Base-by-base conservation (phyloP, 1,140 invertebrate genomes). In the Drosophila nigrodunni region DNA sequence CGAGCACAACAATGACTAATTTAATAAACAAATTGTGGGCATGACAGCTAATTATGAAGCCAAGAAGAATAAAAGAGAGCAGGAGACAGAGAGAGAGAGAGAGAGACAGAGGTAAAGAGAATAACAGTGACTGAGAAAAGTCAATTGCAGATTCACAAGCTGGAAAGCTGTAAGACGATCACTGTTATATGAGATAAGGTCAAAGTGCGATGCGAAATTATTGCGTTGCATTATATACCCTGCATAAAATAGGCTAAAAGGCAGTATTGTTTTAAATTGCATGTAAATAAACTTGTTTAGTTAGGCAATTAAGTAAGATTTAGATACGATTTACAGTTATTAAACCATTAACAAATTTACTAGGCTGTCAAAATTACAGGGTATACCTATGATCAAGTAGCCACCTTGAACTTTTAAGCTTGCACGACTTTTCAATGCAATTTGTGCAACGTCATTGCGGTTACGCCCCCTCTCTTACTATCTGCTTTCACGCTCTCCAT, bases 381-480 rank as follows among this genome's bases (percentile, higher is more conserved):
- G 69, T 50, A 72, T 72, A 8, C 18, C 30, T 21, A 58, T 49
- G 50, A 50, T 50, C 30, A 66, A 37, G 2, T 39, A 44, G 44
- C 25, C 43, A 41, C 37, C 37, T 57, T 58, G 15, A 49, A 30
- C 7, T 49, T 52, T n/a, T 39, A 39, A 37, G 30, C 39, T 30
- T 54, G 37, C 35, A 44, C 9, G 35, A 47, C 39, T 44, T 54
- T 52, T 58, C 49, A 68, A 82, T 82, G 71, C 44, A 68, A 62
- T 82, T 88, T 88, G 30, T 71, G 80, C 80, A 80, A 69, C 85
- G 80, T 88, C 83, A 89, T 83, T 88, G 80, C 80, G 83, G 85
- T 62, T 68, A 68, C 80, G 71, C 66, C 58, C 15, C 18, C 54
- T 39, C 35, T 25, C 7, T 13, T 15, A 15, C 46, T n/a, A 21